These are phyloP conservation scores for Steinernema feltiae DNA, from an alignment of 1,140 invertebrate species.

Conservation along the genomic window DNA sequence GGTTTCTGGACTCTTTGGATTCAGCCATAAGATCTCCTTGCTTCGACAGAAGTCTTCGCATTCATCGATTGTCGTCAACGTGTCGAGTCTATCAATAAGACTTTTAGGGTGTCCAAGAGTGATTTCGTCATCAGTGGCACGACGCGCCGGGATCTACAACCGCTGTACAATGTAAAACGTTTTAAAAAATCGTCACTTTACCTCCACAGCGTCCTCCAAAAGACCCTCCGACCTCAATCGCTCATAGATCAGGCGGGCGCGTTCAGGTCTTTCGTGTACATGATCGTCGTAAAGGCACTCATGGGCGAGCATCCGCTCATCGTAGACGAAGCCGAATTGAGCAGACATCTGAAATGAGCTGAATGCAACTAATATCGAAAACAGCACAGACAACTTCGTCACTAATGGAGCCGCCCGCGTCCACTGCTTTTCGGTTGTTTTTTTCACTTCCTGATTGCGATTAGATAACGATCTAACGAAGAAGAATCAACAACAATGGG, in stretches of 20 bases:
- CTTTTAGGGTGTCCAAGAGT: conserved; percentile 31
- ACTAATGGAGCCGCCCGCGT: not conserved
- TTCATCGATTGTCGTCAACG: conserved; percentile 29
- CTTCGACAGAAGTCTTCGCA: conserved; percentile 37
- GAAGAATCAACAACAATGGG: too few species aligned
- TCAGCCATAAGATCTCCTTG: conserved; percentile 37
- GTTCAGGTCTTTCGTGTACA: conserved; percentile 31
- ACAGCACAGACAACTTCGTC: not conserved
- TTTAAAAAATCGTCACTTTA: not conserved
- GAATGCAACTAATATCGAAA: too few species aligned
- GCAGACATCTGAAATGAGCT: not conserved
- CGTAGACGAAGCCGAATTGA: conserved; percentile 37
- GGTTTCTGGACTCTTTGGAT: conserved; percentile 27
- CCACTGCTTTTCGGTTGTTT: not conserved
- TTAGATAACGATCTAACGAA: too few species aligned
- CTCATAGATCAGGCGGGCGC: conserved; percentile 39
- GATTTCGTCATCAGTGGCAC: conserved; percentile 36
- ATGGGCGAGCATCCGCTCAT: conserved; percentile 40
- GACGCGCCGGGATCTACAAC: conserved; percentile 30
- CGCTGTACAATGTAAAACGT: not conserved
- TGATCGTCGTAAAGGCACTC: conserved; percentile 32
- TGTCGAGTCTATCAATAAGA: conserved; percentile 24
- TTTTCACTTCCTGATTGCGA: not conserved
- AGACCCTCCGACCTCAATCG: conserved; percentile 27
- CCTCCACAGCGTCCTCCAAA: conserved; percentile 31